A percentile compares a stretch with the other conserved stretches of the same genome.
Conservation (phyloP, 37 sponge, comb jelly and placozoan genomes). For the Cladorhizidae sp. region DNA sequence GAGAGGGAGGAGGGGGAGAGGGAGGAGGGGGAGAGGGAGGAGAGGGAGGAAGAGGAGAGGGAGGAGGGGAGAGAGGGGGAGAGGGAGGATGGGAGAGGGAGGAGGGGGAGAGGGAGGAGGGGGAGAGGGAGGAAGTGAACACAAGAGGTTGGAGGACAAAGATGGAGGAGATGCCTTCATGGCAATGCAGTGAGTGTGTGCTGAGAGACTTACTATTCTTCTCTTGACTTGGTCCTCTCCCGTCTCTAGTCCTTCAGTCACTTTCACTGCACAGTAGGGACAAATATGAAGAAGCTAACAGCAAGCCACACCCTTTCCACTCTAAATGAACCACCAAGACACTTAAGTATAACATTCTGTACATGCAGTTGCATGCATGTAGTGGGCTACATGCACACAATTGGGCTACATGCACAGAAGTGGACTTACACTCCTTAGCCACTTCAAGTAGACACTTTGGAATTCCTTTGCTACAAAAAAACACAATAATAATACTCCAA, state of each 20-base stretch:
- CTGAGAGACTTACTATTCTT: constrained; percentile 31
- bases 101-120: not conserved
- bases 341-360: too few relatives aligned
- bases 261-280: constrained; percentile 13
- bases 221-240: constrained; percentile 6
- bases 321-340: not conserved
- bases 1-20: constrained; percentile 9
- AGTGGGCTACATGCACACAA: too few relatives aligned
- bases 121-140: too few relatives aligned
- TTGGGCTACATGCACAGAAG: too few relatives aligned
- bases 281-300: too few relatives aligned
- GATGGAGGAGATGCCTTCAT: too few relatives aligned
- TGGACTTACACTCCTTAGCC: constrained; percentile 48
- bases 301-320: not conserved
- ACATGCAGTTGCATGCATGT: too few relatives aligned
- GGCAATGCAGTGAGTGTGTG: too few relatives aligned
- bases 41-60: not conserved
- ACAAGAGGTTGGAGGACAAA: too few relatives aligned
- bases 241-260: constrained; percentile 38
- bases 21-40: not conserved
- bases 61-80: not conserved
- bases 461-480: constrained; percentile 17
- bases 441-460: constrained; percentile 36
- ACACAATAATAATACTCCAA: too few relatives aligned
- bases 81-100: not conserved